Conservation (phyloP, 2,888 invertebrate species). For the Taphrorychus bicolor region DNA sequence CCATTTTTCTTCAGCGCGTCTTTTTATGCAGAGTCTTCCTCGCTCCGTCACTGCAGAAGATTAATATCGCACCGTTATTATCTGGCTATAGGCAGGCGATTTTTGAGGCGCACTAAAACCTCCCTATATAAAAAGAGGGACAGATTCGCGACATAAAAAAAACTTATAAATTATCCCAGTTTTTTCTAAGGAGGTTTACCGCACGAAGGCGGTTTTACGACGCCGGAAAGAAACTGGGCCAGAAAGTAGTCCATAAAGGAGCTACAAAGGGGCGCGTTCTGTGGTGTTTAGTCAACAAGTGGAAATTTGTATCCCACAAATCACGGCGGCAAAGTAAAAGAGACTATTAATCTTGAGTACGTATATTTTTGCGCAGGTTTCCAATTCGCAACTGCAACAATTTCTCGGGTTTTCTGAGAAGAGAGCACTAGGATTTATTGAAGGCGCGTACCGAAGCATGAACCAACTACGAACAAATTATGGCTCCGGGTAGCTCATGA, state of each 20-base stretch:
- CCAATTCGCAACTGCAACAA: neutral
- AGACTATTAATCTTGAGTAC: neutral
- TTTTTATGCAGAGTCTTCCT: neutral
- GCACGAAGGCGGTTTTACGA: neutral
- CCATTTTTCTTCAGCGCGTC: slow-evolving; percentile 8
- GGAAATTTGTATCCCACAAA: neutral
- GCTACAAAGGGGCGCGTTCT: neutral
- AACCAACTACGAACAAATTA: slow-evolving; percentile 25
- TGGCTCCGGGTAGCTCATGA: slow-evolving; percentile 26
- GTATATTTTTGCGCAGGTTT: neutral
- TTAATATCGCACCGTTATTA: slow-evolving; percentile 24
- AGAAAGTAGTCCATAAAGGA: neutral
- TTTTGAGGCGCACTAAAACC: slow-evolving; percentile 14
- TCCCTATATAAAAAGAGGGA: slow-evolving; percentile 22
- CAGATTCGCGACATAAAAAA: slow-evolving; percentile 22
- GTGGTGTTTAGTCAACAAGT: neutral
- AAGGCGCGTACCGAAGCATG: slow-evolving; percentile 14
- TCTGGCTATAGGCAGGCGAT: slow-evolving; percentile 18
- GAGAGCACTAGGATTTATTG: slow-evolving; percentile 21
- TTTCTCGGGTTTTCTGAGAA: neutral
- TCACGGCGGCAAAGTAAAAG: neutral
- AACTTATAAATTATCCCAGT: slow-evolving; percentile 30
- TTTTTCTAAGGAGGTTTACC: neutral
- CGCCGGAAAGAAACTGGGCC: neutral
- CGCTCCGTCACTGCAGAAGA: neutral